A percentile compares a stretch with the other conserved stretches of the same genome.
phyloP scores from a whole-genome alignment of 2,113 vertebrate species.

The Caracal caracal region DNA sequence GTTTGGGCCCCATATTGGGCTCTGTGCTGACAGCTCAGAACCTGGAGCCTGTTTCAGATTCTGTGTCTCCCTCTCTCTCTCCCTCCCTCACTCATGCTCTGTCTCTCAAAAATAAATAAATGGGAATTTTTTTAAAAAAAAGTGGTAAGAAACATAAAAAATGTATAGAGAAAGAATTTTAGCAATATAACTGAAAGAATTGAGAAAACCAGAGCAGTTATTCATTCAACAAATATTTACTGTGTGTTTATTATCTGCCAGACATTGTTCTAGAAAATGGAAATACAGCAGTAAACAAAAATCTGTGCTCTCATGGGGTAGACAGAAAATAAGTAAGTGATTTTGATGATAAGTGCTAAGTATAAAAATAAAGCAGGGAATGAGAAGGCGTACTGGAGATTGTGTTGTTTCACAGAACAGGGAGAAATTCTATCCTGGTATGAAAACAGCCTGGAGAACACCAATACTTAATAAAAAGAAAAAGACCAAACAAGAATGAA shows the following conservation, averaged over 20 bases:
- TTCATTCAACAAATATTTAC: neutral
- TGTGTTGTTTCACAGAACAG: neutral
- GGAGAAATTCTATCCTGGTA: neutral
- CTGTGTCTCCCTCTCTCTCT: too few species aligned
- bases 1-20: too few species aligned
- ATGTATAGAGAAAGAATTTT: neutral
- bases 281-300: constrained; percentile 1
- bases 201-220: neutral
- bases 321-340: neutral
- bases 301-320: neutral
- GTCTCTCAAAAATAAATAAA: too few species aligned
- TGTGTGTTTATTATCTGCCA: neutral
- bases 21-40: too few species aligned
- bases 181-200: neutral
- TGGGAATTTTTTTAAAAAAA: neutral
- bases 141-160: neutral
- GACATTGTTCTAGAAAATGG: neutral
- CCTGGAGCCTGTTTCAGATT: too few species aligned
- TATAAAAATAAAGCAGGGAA: neutral
- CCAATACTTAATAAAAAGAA: neutral
- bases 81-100: too few species aligned
- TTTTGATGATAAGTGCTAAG: neutral
- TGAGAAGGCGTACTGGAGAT: neutral
- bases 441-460: neutral
- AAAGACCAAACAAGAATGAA: neutral